Evolutionary conservation across 1,140 invertebrate species (phyloP), one percentile per base, ranked within the genome.

Genomic region (Mycetomoellerius zeteki): DNA sequence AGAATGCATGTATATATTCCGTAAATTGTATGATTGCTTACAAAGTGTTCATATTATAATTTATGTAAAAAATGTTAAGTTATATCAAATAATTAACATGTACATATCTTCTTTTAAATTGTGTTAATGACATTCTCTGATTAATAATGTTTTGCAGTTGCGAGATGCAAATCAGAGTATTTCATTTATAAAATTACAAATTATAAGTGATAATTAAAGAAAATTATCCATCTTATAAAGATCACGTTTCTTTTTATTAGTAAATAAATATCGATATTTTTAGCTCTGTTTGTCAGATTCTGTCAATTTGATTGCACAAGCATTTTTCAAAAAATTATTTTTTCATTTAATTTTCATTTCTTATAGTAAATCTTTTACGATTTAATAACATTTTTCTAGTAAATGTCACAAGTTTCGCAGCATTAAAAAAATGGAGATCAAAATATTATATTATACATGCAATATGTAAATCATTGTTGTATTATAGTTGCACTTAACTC

Each of bases 51-150:
- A 56, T 21, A 24, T 67, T 69, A 54, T 60, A 73, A 14, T 10
- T 56, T 50, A 65, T 65, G 12, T 86, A 21, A 37, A 67, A 43
- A n/a, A 65, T 62, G 21, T 52, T 72, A 80, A 6, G 14, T 10
- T 43, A 21, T 12, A 56, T 56, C 2, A 24, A 78, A 65, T n/a
- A 43, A 8, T 64, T 19, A 10, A 37, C 16, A 78, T 43, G 30
- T 85, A 77, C 3, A 65, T 85, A 77, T 50, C 50, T 65, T 76
- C 7, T 21, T 85, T 85, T 33, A 50, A 62, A 2, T 60, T 37
- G 2, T 60, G 21, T n/a, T 43, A 54, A 43, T 71, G 6, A 58
- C 4, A 43, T 60, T 56, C 19, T 21, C 16, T 33, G 6, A 71
- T 43, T 71, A 67, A 43, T 71, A 50, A 54, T 24, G 2, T 58